These are phyloP conservation scores for Porites lutea DNA, from an alignment of 64 coral and sea anemone genomes.

Conservation along the genomic window DNA sequence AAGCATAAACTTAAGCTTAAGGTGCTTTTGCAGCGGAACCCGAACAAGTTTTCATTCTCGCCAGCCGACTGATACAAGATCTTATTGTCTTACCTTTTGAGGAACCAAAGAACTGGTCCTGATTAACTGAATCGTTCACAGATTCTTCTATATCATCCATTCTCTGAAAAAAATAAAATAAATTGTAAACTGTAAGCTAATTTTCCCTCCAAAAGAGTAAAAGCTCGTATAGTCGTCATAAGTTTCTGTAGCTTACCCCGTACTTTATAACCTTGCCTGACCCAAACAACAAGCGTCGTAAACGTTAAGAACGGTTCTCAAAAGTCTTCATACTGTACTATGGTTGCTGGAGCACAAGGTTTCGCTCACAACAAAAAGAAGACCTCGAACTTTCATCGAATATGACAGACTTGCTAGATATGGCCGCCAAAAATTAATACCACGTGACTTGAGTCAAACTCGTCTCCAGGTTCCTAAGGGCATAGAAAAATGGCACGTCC, in stretches of 20 bases:
- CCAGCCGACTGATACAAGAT: background rate
- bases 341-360: background rate
- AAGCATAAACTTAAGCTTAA: too few relatives aligned
- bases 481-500: too few relatives aligned
- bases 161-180: background rate
- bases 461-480: background rate
- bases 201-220: background rate
- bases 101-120: background rate
- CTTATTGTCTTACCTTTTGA: background rate
- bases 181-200: background rate
- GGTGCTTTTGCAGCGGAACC: too few relatives aligned
- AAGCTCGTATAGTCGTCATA: background rate
- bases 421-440: slow-evolving; percentile 16
- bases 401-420: slow-evolving; percentile 1
- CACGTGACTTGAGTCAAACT: slow-evolving; percentile 12
- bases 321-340: background rate
- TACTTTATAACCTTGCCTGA: background rate
- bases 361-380: background rate
- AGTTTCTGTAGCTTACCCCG: background rate
- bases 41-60: too few relatives aligned
- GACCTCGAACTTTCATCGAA: background rate
- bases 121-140: background rate
- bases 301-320: background rate
- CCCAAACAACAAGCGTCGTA: background rate
- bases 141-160: slow-evolving; percentile 19